These are phyloP conservation scores for Trogon surrucura DNA, from an alignment of 2,113 vertebrate species.

Conservation along the genomic window DNA sequence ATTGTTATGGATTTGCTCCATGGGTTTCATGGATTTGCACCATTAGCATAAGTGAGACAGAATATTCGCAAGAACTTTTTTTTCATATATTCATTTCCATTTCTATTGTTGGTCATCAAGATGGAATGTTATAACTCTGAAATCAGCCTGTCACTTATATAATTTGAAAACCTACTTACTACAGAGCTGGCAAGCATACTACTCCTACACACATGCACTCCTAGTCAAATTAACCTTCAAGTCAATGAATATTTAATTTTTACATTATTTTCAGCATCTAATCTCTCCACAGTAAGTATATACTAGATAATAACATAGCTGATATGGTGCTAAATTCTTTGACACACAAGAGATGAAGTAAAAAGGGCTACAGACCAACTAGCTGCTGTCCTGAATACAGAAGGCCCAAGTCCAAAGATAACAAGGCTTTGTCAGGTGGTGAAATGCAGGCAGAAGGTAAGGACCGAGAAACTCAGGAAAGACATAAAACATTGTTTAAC, in stretches of 20 bases:
- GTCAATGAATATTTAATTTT: conserved; percentile 55
- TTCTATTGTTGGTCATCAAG: background rate
- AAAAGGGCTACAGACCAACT: background rate
- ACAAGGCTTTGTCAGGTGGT: background rate
- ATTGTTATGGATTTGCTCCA: background rate
- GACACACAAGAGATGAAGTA: background rate
- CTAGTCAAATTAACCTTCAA: conserved; percentile 48
- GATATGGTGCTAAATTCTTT: background rate
- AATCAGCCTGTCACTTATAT: conserved; percentile 43
- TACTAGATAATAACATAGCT: background rate
- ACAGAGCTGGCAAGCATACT: conserved; percentile 15
- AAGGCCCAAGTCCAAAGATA: background rate
- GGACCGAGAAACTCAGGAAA: background rate
- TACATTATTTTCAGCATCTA: conserved; percentile 35
- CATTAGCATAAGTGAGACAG: background rate
- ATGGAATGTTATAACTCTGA: conserved; percentile 37
- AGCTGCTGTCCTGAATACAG: background rate
- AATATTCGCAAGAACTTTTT: background rate
- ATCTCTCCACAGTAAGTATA: background rate
- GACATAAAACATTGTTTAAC: background rate
- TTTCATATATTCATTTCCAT: background rate
- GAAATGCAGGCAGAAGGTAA: background rate
- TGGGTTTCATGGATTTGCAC: background rate
- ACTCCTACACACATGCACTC: conserved; percentile 24
- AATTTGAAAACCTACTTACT: conserved; percentile 39